A percentile compares a stretch with the other conserved stretches of the same genome.
These are phyloP conservation scores for Tanypteryx hageni DNA, from an alignment of 2,888 invertebrate genomes.

Conservation along the genomic window DNA sequence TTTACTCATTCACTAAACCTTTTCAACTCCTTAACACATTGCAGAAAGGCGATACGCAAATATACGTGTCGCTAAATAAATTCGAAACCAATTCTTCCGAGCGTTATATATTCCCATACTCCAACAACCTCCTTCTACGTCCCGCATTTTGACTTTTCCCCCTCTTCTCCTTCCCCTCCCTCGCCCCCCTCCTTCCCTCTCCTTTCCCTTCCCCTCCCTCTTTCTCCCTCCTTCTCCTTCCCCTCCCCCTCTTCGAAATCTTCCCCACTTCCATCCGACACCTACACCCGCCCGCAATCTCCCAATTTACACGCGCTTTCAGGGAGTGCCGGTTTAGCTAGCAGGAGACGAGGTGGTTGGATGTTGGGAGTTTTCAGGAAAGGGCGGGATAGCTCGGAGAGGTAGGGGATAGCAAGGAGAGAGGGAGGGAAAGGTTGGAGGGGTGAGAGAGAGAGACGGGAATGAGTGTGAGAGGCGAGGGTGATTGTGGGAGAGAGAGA, in stretches of 20 bases:
- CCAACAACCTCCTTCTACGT: no score
- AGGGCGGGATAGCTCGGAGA: not conserved
- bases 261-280: not conserved
- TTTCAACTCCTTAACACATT: no score
- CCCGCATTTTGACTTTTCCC: no score
- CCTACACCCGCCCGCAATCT: slow-evolving; percentile 18
- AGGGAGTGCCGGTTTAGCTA: slow-evolving; percentile 16
- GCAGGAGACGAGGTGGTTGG: not conserved
- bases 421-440: not conserved
- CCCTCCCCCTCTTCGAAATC: not conserved
- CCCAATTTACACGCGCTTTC: slow-evolving; percentile 32
- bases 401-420: not conserved
- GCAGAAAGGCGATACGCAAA: no score
- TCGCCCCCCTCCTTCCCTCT: no score
- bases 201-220: no score
- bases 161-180: not conserved
- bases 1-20: no score
- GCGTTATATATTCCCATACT: no score
- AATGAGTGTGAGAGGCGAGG: not conserved
- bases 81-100: no score
- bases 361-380: not conserved
- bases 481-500: not conserved
- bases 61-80: no score
- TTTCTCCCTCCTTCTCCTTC: not conserved
- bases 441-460: not conserved